Base-by-base conservation (phyloP, 2,113 vertebrate genomes). In the Tragelaphus scriptus region DNA sequence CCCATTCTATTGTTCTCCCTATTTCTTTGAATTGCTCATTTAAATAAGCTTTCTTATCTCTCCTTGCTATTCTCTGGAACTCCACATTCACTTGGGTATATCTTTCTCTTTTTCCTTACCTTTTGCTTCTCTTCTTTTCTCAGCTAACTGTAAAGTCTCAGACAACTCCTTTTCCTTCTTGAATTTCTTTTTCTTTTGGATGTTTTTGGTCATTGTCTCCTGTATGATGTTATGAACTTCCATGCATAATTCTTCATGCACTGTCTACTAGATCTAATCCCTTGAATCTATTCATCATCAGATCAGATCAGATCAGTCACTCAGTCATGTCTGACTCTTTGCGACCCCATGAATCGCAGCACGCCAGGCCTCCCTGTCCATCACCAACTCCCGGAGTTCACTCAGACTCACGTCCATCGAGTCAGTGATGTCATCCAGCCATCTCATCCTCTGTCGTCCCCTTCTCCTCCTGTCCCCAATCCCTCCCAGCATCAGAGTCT, bases 61-160 rank as follows among this genome's bases (percentile, higher is more conserved):
- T 71, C 65, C 19, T 71, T 71, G 65, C 65, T 36, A 71, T 71
- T 71, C 16, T 71, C n/a, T 36, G n/a, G 65, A 71, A 71, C 65
- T 30, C 9, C 0, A 0, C 17, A 36, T 36, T 36, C n/a, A 23
- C 17, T 71, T 71, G 65, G 17, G 9, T 71, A 11, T 71, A 0
- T 71, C 17, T 36, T n/a, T 71, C 65, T 36, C 15, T 71, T 71
- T 11, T 71, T 71, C 19, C n/a, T 71, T 71, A 17, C 17, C n/a
- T 36, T 71, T 71, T 71, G 17, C 17, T 11, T 71, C 17, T 71
- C 65, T 71, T 71, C 8, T 36, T 71, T 71, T 36, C 17, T 36
- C n/a, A 36, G 32, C n/a, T 36, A 71, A 16, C n/a, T 36, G 65
- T 36, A 21, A 71, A 71, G n/a, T 71, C 65, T 71, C n/a, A 71